phyloP scores from a whole-genome alignment of 2,888 invertebrate genomes.

The Hydroisotoma schaefferi region DNA sequence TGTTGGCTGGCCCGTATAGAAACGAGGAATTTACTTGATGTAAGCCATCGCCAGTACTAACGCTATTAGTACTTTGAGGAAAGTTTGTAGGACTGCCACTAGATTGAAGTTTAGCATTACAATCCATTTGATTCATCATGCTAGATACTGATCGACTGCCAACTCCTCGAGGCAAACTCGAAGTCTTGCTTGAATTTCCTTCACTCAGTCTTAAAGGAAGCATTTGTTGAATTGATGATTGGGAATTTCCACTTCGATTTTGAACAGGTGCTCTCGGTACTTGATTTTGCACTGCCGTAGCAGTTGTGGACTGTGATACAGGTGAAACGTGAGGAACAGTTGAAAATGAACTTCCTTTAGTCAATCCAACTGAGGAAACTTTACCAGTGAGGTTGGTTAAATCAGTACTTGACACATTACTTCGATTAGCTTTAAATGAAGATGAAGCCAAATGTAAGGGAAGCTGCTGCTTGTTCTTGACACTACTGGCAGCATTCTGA shows the following conservation, averaged over 20 bases:
- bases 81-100: conserved; percentile 30
- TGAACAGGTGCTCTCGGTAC: not conserved
- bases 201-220: conserved; percentile 47
- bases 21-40: conserved; percentile 32
- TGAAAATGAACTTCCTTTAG: conserved; percentile 23
- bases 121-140: conserved; percentile 36
- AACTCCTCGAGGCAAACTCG: conserved; percentile 46
- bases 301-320: not conserved
- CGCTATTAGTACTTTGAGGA: conserved; percentile 12
- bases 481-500: conserved; percentile 35
- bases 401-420: conserved; percentile 14
- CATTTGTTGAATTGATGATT: conserved; percentile 40
- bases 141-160: conserved; percentile 44
- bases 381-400: conserved; percentile 28
- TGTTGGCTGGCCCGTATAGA: conserved; percentile 34
- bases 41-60: not conserved
- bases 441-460: conserved; percentile 78
- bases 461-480: conserved; percentile 72
- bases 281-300: not conserved
- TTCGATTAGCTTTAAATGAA: conserved; percentile 29
- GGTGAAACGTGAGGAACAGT: conserved; percentile 4
- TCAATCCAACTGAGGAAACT: conserved; percentile 20
- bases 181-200: conserved; percentile 39
- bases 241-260: not conserved
- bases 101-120: conserved; percentile 15